Evolutionary conservation across 2,888 invertebrate species (phyloP).

Genomic region (Dynastes tityus): DNA sequence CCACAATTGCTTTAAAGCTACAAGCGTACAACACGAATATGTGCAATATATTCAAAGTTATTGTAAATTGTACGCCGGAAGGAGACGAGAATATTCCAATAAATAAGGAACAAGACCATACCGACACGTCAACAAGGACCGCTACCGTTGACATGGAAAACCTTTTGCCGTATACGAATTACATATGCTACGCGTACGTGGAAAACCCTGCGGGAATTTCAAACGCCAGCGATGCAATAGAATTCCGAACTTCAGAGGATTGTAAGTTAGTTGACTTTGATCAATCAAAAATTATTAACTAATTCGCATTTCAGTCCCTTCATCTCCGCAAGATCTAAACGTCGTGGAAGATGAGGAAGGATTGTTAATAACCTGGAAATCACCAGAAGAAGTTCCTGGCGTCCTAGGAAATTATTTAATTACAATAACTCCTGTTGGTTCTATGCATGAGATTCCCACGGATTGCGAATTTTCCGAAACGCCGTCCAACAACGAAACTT

Average conservation of each 20-base stretch:
- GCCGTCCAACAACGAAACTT: neutral
- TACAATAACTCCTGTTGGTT: conserved; percentile 38
- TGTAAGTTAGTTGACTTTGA: conserved; percentile 43
- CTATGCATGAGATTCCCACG: conserved; percentile 52
- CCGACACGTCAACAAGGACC: conserved; percentile 32
- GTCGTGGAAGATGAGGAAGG: conserved; percentile 23
- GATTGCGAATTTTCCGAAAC: conserved; percentile 22
- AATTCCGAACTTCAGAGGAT: conserved; percentile 50
- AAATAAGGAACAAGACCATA: conserved; percentile 9
- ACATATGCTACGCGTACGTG: conserved; percentile 48
- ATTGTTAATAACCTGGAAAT: conserved; percentile 56
- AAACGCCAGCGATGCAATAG: conserved; percentile 30
- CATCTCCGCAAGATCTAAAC: conserved; percentile 52
- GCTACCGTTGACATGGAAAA: conserved; percentile 27
- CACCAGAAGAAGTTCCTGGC: conserved; percentile 56
- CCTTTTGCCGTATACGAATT: conserved; percentile 53
- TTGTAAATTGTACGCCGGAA: conserved; percentile 43
- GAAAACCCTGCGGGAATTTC: conserved; percentile 50
- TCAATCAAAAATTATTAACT: neutral
- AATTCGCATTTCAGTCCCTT: conserved; percentile 54
- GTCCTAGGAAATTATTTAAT: conserved; percentile 53
- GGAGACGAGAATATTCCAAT: neutral
- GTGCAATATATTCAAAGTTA: conserved; percentile 45
- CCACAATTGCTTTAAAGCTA: conserved; percentile 37
- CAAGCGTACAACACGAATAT: conserved; percentile 44